Percentiles rank a stretch among this genome's conserved stretches.
Conservation (phyloP, 2,888 invertebrate genomes). For the Opisthograptis luteolata region DNA sequence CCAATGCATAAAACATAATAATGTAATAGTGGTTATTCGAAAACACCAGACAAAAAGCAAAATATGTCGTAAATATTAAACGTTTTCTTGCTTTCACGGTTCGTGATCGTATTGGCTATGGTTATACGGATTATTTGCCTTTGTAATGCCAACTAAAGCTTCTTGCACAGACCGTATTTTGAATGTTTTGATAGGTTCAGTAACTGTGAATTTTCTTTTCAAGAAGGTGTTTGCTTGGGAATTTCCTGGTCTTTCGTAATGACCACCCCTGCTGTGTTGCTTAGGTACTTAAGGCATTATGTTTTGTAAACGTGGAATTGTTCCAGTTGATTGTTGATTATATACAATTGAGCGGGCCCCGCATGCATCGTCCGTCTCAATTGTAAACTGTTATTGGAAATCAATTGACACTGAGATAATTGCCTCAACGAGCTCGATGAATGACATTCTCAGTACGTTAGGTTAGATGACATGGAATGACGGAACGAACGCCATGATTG, state of each 20-base stretch:
- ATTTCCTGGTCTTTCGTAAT: constrained; percentile 44
- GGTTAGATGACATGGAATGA: too few species aligned
- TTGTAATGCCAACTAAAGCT: too few species aligned
- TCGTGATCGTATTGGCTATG: constrained; percentile 45
- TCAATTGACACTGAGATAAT: constrained; percentile 75
- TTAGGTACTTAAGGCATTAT: constrained; percentile 56
- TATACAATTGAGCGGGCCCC: constrained; percentile 75
- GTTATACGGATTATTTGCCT: constrained; percentile 46
- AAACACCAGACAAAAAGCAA: constrained; percentile 24
- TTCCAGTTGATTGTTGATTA: constrained; percentile 69
- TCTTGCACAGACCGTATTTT: constrained; percentile 44
- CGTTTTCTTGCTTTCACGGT: constrained; percentile 39
- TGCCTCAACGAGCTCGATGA: constrained; percentile 62
- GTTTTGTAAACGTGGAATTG: constrained; percentile 59
- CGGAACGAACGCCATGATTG: too few species aligned
- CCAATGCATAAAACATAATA: constrained; percentile 29
- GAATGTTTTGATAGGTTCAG: too few species aligned
- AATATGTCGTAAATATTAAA: constrained; percentile 37
- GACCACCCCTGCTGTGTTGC: constrained; percentile 57
- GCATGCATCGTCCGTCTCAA: constrained; percentile 75
- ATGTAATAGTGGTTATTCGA: constrained; percentile 15
- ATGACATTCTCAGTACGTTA: constrained; percentile 44
- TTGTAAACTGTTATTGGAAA: constrained; percentile 81
- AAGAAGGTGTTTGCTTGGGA: too few species aligned
- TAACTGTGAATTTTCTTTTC: constrained; percentile 39